phyloP scores from a whole-genome alignment of 2,797 vertebrate genomes.

The Liasis olivaceus region DNA sequence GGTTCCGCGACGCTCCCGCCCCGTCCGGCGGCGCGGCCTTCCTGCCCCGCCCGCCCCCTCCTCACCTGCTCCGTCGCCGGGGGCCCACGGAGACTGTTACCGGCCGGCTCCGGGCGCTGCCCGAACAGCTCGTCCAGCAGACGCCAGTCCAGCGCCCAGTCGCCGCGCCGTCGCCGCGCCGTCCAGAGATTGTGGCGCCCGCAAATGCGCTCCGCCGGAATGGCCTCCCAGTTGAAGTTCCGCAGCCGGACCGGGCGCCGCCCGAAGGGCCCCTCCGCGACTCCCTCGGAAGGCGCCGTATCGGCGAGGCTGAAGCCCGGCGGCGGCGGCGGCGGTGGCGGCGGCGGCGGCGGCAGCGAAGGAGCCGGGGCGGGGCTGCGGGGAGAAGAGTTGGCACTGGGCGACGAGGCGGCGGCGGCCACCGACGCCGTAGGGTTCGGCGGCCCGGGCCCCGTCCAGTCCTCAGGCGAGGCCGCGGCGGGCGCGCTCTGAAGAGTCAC shows the following conservation, averaged over 20 bases:
- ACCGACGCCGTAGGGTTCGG: neutral
- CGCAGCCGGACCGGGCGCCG: conserved; percentile 46
- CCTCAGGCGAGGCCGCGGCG: neutral
- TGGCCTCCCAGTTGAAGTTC: conserved; percentile 51
- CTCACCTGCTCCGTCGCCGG: neutral
- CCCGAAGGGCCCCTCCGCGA: neutral
- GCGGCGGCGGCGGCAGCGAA: neutral
- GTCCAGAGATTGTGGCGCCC: conserved; percentile 81
- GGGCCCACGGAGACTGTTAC: neutral
- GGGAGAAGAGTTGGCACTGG: neutral
- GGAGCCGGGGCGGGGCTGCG: neutral
- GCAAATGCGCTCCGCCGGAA: conserved; percentile 70
- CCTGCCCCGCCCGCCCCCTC: neutral
- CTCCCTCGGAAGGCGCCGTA: neutral
- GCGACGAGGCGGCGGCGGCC: neutral
- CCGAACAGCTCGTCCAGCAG: conserved; percentile 85
- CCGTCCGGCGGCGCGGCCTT: neutral
- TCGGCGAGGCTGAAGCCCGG: conserved; percentile 22
- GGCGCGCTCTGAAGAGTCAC: neutral
- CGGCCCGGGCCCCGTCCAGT: neutral
- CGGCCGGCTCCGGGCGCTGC: conserved; percentile 40
- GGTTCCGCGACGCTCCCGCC: too few species aligned
- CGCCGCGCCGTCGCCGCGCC: neutral
- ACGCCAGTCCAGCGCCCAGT: conserved; percentile 78
- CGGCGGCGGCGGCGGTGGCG: conserved; percentile 6